Percentiles rank a stretch among this genome's conserved stretches.
Conservation (phyloP, 2,113 vertebrate genomes). For the Poeciliopsis occidentalis region DNA sequence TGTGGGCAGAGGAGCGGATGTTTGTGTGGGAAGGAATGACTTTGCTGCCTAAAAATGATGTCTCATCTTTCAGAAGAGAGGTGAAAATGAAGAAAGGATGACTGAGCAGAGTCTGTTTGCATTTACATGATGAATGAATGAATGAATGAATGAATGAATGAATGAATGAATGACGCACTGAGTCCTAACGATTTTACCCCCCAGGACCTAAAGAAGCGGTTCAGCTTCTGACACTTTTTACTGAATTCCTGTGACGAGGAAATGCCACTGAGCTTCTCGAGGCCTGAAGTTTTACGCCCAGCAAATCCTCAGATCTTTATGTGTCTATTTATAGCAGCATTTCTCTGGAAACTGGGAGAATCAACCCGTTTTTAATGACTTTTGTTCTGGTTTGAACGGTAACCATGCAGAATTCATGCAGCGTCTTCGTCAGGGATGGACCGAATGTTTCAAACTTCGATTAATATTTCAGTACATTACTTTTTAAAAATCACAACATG, state of each 20-base stretch:
- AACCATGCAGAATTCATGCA: background rate
- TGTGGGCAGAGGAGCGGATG: background rate
- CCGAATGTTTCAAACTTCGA: no score
- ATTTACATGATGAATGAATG: background rate
- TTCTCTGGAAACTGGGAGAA: constrained; percentile 12
- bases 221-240: constrained; percentile 3
- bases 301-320: background rate
- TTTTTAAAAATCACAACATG: no score
- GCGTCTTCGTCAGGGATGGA: background rate
- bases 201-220: constrained; percentile 2
- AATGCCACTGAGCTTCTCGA: background rate
- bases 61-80: constrained; percentile 39
- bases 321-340: background rate
- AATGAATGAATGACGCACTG: background rate
- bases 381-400: background rate
- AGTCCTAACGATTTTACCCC: background rate
- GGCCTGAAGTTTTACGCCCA: background rate
- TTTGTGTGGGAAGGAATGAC: background rate
- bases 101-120: background rate
- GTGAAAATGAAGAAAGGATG: constrained; percentile 6
- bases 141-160: background rate
- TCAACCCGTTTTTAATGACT: background rate
- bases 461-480: no score
- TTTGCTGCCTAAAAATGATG: constrained; percentile 29
- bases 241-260: background rate